A percentile compares a stretch with the other conserved stretches of the same genome.
phyloP scores from a whole-genome alignment of 1,140 invertebrate species.

The Diabrotica undecimpunctata region DNA sequence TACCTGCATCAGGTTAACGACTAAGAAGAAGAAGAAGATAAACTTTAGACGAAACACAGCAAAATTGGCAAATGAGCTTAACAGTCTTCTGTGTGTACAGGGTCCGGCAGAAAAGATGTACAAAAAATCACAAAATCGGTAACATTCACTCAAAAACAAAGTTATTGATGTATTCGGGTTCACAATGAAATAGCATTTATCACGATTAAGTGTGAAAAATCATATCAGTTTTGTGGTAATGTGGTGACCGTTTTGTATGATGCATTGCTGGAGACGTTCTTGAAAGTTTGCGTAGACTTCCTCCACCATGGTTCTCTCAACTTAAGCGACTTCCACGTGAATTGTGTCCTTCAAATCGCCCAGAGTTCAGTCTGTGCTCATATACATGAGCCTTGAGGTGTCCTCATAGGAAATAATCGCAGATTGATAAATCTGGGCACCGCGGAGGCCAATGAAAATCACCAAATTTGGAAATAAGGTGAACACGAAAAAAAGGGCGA shows the following conservation, averaged over 20 bases:
- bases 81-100: too few relatives aligned
- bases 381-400: constrained; percentile 25
- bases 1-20: too few relatives aligned
- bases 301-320: constrained; percentile 26
- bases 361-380: constrained; percentile 19
- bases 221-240: constrained; percentile 9
- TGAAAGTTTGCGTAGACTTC: not conserved
- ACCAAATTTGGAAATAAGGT: constrained; percentile 26
- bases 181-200: constrained; percentile 7
- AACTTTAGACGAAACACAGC: too few relatives aligned
- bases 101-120: too few relatives aligned
- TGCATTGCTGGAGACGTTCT: constrained; percentile 8
- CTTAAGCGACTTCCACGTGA: constrained; percentile 14
- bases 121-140: too few relatives aligned
- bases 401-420: too few relatives aligned
- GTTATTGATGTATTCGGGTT: not conserved
- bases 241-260: constrained; percentile 18
- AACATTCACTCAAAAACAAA: too few relatives aligned
- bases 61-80: too few relatives aligned
- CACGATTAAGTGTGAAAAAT: constrained; percentile 16
- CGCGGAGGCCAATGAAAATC: constrained; percentile 45
- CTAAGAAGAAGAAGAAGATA: too few relatives aligned
- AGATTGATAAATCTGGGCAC: constrained; percentile 47
- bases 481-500: too few relatives aligned
- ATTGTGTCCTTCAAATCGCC: constrained; percentile 22